phyloP scores from a whole-genome alignment of 2,888 invertebrate species.

The Lasioglossum lativentre region DNA sequence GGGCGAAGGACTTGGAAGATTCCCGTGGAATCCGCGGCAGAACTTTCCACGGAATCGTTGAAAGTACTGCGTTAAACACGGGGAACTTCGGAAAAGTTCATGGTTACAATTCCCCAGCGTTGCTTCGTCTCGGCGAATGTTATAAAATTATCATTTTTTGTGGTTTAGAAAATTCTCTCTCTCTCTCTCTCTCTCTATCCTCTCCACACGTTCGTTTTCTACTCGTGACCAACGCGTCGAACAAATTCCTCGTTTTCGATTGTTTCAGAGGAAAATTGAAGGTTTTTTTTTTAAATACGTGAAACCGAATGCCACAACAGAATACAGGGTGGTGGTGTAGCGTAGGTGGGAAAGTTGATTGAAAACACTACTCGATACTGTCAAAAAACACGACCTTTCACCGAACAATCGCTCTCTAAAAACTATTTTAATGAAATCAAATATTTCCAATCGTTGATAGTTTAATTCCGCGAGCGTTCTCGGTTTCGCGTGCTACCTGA shows the following conservation, averaged over 20 bases:
- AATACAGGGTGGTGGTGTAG: not conserved
- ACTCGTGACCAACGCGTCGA: not conserved
- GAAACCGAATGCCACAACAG: not conserved
- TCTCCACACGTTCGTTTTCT: not conserved
- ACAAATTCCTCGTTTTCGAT: not conserved
- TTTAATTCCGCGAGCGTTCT: not conserved
- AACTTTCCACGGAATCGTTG: conserved; percentile 36
- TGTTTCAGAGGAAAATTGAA: not conserved
- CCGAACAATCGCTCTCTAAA: not conserved
- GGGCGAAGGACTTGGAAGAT: conserved; percentile 16
- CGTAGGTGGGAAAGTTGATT: not conserved
- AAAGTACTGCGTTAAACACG: conserved; percentile 17
- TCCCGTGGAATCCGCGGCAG: conserved; percentile 19
- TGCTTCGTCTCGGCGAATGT: not conserved
- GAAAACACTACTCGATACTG: not conserved
- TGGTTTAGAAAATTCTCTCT: not conserved
- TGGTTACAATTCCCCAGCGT: not conserved
- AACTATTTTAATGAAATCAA: conserved; percentile 4
- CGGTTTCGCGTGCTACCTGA: not conserved
- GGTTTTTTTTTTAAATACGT: not conserved
- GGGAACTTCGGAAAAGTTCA: conserved; percentile 10
- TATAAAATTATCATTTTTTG: conserved; percentile 22
- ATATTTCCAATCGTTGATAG: not conserved
- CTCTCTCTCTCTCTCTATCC: not conserved
- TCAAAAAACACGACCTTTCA: not conserved